These are phyloP conservation scores for Zaprionus vittiger DNA, from an alignment of 1,140 invertebrate genomes.

Conservation along the genomic window DNA sequence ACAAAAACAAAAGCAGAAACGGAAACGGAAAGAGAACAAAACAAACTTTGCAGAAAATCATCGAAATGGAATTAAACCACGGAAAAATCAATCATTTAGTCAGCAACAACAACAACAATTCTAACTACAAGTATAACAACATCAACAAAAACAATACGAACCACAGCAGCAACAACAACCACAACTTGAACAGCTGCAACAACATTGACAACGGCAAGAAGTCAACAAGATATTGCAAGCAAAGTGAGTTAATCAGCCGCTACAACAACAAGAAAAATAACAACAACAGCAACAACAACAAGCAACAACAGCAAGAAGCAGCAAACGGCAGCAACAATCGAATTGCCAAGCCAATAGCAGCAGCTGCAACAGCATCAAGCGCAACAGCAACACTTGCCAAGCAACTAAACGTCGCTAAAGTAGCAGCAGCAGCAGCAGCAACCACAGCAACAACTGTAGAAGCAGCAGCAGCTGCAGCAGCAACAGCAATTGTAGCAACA, in stretches of 20 bases:
- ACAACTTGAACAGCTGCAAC: neutral
- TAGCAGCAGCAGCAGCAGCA: slow-evolving; percentile 9
- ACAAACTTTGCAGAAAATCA: slow-evolving; percentile 59
- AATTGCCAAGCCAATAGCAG: slow-evolving; percentile 7
- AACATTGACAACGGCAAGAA: slow-evolving; percentile 33
- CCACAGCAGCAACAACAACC: slow-evolving; percentile 18
- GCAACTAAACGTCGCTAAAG: slow-evolving; percentile 7
- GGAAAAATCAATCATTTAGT: slow-evolving; percentile 65
- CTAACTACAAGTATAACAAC: slow-evolving; percentile 34
- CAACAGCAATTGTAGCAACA: slow-evolving; percentile 4
- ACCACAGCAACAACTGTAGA: slow-evolving; percentile 25
- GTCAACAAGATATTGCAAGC: slow-evolving; percentile 27
- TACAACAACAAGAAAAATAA: slow-evolving; percentile 12
- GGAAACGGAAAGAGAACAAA: slow-evolving; percentile 18
- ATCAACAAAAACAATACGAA: slow-evolving; percentile 14
- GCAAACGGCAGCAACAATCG: slow-evolving; percentile 15
- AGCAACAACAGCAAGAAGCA: slow-evolving; percentile 16
- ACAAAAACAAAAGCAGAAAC: slow-evolving; percentile 17
- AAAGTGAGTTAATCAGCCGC: slow-evolving; percentile 6
- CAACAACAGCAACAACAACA: slow-evolving; percentile 36
- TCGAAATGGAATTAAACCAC: slow-evolving; percentile 76
- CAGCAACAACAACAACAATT: slow-evolving; percentile 42
- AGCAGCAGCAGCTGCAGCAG: neutral
- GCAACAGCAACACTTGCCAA: slow-evolving; percentile 19
- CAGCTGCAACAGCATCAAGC: slow-evolving; percentile 13